Evolutionary conservation across 2,888 invertebrate species (phyloP), one percentile per base, ranked within the genome.

Genomic region (Formica aserva): DNA sequence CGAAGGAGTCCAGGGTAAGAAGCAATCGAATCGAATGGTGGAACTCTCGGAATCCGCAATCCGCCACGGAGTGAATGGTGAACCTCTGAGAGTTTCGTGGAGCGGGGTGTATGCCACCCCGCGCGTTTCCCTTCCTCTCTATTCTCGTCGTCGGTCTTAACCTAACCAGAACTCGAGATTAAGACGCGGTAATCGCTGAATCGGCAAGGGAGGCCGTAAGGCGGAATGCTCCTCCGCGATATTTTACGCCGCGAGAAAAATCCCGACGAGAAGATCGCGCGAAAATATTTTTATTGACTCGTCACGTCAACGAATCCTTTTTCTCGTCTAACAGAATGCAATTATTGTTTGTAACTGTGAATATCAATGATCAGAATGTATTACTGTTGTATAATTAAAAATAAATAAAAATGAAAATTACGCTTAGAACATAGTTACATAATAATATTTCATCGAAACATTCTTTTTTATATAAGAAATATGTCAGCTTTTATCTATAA

Each of bases 1-100:
- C 41, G 88, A 86, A 32, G 32, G 81, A 87, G 89, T 85, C 85
- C 82, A 89, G 88, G 91, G 91, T 91, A 91, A 92, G 91, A 91
- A 90, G 91, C 89, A 89, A 91, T 91, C 91, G 91, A 90, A 91
- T 92, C 91, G 91, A 93, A 92, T 90, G 87, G 90, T 87, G 91
- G 91, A 91, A 93, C 91, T 92, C 89, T 86, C 86, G 93, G 93
- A 93, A 93, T 94, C 92, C 92, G 92, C 93, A 93, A 93, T 93
- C 93, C 93, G 90, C 82, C 89, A 91, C 88, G 89, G 91, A 92
- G 91, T 92, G 92, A 93, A 93, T 93, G 87, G 92, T 89, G 88
- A 91, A 88, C 89, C 91, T 91, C 92, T 90, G 91, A 92, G 92
- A 89, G 91, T 92, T 87, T 89, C 86, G 86, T 86, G 77, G 48